Evolutionary conservation across 2,113 vertebrate genomes (phyloP), one percentile per base, ranked within the genome.

Genomic region (Formicarius rufipectus): DNA sequence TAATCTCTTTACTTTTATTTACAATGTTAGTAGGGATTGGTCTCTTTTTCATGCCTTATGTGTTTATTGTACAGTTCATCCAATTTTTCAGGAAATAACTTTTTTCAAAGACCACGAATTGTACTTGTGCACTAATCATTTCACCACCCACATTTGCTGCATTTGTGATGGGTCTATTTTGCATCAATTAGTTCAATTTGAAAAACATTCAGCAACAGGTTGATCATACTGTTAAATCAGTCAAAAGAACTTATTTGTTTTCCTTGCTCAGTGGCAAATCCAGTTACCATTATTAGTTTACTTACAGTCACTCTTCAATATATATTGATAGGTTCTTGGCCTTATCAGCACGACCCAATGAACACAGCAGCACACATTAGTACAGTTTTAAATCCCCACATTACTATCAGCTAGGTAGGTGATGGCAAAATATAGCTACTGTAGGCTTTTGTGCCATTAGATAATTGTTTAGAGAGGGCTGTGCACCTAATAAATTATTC

Each of bases 251-350:
- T 81, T 94, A 92, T 2, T 80, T 42, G 67, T 91, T 96, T 87
- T 88, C 82, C 73, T 95, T 93, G 64, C 89, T 94, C 97, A 96
- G 74, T 92, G 95, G 96, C 93, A 98, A 96, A 97, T 92, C 64
- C 94, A 94, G 79, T 97, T 97, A 96, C 87, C 71, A 56, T 96
- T 88, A 95, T 94, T 94, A 93, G 73, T 96, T 96, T 96, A 97
- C 82, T 97, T 97, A 96, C 85, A 96, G 93, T 60, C 60, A 96
- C 39, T 93, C 84, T 94, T 96, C 95, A 97, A 94, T 95, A 97
- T 42, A 88, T 96, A 97, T 89, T 93, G 93, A 96, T 92, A 97
- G 93, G 90, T 97, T 93, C 77, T 91, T 96, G 78, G 84, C 76
- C 83, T 96, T 97, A 93, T 72, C 60, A 92, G 79, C 91, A 94